Evolutionary conservation across 2,888 invertebrate genomes (phyloP).

Genomic region (Luperina testacea): DNA sequence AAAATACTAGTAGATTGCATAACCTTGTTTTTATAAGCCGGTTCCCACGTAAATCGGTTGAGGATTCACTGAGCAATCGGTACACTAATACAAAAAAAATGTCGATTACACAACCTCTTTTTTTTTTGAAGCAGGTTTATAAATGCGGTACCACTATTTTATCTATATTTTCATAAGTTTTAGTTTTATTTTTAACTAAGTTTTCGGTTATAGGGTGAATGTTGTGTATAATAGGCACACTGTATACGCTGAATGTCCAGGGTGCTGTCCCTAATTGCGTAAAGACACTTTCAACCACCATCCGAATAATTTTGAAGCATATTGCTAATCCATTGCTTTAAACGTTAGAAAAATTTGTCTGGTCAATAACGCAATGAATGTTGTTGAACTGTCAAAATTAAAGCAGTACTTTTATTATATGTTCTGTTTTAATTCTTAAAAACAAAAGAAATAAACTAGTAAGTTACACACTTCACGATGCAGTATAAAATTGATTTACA

Average conservation of each 20-base stretch:
- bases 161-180: neutral
- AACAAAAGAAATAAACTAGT: neutral
- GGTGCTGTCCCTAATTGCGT: no score
- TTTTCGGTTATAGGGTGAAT: neutral
- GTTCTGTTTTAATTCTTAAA: neutral
- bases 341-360: no score
- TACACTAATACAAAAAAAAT: neutral
- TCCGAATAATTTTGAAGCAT: no score
- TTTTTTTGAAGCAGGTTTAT: neutral
- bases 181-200: neutral
- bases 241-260: no score
- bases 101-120: neutral
- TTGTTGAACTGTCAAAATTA: no score
- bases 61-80: neutral
- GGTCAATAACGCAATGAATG: no score
- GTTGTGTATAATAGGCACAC: neutral
- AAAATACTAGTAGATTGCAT: neutral
- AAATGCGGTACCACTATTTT: neutral
- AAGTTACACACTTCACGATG: no score
- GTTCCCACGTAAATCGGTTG: neutral
- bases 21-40: neutral
- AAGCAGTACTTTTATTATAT: neutral
- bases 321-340: no score
- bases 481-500: no score
- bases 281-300: no score